These are phyloP conservation scores for Sebastes dallii DNA, from an alignment of 2,797 vertebrate species.

Conservation along the genomic window DNA sequence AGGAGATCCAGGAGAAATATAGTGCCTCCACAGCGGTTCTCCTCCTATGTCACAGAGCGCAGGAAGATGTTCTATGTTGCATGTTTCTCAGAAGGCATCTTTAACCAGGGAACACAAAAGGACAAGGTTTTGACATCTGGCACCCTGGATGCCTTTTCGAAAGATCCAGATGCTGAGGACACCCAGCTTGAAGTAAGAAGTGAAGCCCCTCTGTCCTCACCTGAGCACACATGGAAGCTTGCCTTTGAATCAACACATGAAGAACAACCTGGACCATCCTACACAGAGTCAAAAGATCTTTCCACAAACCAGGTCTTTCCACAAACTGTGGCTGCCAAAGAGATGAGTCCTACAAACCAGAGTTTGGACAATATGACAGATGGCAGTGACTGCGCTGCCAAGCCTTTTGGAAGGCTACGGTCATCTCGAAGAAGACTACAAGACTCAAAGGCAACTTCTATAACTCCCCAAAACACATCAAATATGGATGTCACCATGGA, in stretches of 20 bases:
- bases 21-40: slow-evolving; percentile 90
- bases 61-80: slow-evolving; percentile 82
- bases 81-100: slow-evolving; percentile 81
- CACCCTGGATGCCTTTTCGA: slow-evolving; percentile 8
- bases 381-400: slow-evolving; percentile 13
- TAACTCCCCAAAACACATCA: slow-evolving; percentile 10
- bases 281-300: slow-evolving; percentile 17
- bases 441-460: slow-evolving; percentile 13
- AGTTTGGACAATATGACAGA: slow-evolving; percentile 33
- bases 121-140: slow-evolving; percentile 57
- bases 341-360: slow-evolving; percentile 27
- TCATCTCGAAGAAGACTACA: slow-evolving; percentile 59
- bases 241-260: slow-evolving; percentile 6
- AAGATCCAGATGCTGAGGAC: slow-evolving; percentile 21
- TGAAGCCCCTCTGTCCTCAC: slow-evolving; percentile 1
- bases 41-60: slow-evolving; percentile 90
- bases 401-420: slow-evolving; percentile 38
- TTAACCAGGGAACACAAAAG: slow-evolving; percentile 71
- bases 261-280: slow-evolving; percentile 23
- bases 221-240: slow-evolving; percentile 29
- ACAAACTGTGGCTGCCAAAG: slow-evolving; percentile 24
- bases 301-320: not conserved
- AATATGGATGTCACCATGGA: not conserved
- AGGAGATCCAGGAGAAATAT: slow-evolving; percentile 86
- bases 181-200: slow-evolving; percentile 40